Evolutionary conservation across 2,888 invertebrate genomes (phyloP), one percentile per base, ranked within the genome.

Genomic region (Automeris io): DNA sequence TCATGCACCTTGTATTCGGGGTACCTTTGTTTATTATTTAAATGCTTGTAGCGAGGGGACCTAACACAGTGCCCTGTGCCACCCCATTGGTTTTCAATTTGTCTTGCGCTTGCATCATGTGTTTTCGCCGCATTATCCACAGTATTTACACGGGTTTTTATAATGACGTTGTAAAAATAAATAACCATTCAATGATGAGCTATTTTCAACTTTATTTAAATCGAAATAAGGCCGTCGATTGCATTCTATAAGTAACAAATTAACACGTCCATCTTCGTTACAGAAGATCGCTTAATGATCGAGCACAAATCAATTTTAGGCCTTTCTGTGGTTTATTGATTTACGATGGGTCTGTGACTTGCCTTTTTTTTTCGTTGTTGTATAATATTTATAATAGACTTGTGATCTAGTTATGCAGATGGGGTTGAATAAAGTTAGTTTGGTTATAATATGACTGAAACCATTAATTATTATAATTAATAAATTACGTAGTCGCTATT

Each of bases 1-100:
- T 51, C 60, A 53, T 52, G 46, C 51, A 43, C 56, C 59, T 70
- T 68, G 62, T 54, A 59, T 59, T 60, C 53, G 12, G 29, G 29
- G 29, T 29, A 29, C 16, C 3, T 13, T 29, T 23, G 34, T 22
- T 34, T 23, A 34, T 23, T 34, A 34, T 34, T 34, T 18, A 34
- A 34, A 34, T 34, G 34, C 23, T 23, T 23, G n/a, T 23, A 22
- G 22, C 21, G 13, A 16, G 23, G 34, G 34, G 34, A 12, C n/a
- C 29, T 29, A 29, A 29, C 3, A 4, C 16, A 5, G 29, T 9
- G 11, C 29, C 29, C 29, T 51, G 59, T 50, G 41, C 50, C 22
- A 59, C 54, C 65, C 67, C 61, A 83, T 79, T 80, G 85, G 83
- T 86, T 85, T 85, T 85, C 85, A 83, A 86, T 86, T 85, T 82